Evolutionary conservation across 2,797 vertebrate species (phyloP).

Genomic region (Bufotes viridis): DNA sequence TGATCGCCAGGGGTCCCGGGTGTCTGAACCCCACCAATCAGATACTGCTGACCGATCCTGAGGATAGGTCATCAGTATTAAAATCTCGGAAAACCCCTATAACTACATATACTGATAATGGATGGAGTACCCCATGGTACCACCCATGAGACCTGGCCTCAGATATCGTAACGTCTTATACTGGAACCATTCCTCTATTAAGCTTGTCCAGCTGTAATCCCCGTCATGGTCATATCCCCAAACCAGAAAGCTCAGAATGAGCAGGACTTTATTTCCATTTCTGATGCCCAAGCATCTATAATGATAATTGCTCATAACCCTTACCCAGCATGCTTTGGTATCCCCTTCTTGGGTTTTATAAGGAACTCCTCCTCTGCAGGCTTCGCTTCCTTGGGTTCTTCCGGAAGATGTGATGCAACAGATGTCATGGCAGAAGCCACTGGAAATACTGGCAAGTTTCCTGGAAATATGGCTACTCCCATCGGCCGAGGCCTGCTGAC

Average conservation of each 20-base stretch:
- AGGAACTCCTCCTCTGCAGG: slow-evolving; percentile 6
- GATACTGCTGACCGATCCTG: no score
- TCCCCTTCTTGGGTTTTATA: slow-evolving; percentile 49
- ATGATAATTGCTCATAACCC: background rate
- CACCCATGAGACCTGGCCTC: background rate
- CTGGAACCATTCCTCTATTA: background rate
- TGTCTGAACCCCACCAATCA: no score
- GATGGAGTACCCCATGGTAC: no score
- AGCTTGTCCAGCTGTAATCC: background rate
- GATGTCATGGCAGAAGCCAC: background rate
- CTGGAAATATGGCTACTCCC: slow-evolving; percentile 11
- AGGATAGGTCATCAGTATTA: no score
- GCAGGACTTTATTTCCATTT: background rate
- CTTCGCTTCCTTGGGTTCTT: slow-evolving; percentile 19
- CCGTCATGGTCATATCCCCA: background rate
- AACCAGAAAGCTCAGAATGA: background rate
- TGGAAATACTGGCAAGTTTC: background rate
- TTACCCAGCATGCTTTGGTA: slow-evolving; percentile 57
- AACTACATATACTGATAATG: no score
- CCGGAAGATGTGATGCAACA: background rate
- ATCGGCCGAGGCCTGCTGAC: background rate
- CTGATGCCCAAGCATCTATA: background rate
- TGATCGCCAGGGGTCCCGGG: no score
- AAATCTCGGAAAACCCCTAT: no score
- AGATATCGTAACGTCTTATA: background rate